Evolutionary conservation across 2,113 vertebrate genomes (phyloP).

Genomic region (Dasyurus viverrinus): DNA sequence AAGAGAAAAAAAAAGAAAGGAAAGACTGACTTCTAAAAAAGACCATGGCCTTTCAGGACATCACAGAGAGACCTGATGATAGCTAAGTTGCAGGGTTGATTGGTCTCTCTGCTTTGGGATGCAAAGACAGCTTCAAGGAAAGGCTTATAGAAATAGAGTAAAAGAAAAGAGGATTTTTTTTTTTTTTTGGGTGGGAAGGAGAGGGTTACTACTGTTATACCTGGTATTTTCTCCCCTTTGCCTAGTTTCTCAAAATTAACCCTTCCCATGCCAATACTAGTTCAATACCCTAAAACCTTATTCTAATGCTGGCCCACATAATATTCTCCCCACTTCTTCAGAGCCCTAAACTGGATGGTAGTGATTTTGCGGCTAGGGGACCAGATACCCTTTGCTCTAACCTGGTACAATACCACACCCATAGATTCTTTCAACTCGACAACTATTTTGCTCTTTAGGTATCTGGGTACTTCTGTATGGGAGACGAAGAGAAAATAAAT

Average conservation of each 20-base stretch:
- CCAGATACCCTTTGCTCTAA: background rate
- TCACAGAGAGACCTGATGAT: background rate
- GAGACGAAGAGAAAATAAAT: background rate
- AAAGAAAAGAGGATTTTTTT: accelerated
- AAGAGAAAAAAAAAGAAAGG: background rate
- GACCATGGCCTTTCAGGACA: background rate
- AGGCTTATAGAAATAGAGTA: accelerated
- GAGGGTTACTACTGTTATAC: background rate
- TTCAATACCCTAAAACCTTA: background rate
- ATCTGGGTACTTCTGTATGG: background rate
- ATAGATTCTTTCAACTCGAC: background rate
- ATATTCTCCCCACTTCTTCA: too few relatives aligned
- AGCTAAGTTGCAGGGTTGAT: background rate
- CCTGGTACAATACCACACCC: background rate
- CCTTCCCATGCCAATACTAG: background rate
- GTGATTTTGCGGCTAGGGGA: accelerated
- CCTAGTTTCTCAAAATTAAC: background rate
- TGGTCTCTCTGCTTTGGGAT: background rate
- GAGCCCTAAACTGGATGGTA: background rate
- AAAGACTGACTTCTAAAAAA: background rate
- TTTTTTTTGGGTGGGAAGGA: background rate
- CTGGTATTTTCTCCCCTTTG: background rate
- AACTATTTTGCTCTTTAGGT: background rate
- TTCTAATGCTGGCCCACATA: background rate
- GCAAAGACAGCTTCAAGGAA: background rate